A percentile compares a stretch with the other conserved stretches of the same genome.
phyloP scores from a whole-genome alignment of 2,888 invertebrate species.

The Agonopterix heracliana region DNA sequence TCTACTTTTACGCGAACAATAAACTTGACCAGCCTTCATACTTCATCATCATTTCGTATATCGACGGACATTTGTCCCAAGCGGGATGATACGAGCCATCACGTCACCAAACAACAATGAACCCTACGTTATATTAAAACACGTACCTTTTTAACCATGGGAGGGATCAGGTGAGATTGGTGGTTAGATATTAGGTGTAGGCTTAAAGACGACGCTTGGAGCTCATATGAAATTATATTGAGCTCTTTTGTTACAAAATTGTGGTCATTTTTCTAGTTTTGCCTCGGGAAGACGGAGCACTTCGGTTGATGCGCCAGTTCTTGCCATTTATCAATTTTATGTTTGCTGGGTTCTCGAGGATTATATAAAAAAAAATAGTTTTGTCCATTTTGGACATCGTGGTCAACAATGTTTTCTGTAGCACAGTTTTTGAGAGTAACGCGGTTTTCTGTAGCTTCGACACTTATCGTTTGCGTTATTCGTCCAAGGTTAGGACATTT shows the following conservation, averaged over 20 bases:
- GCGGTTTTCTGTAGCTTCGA: too few relatives aligned
- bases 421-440: too few relatives aligned
- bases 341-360: background rate
- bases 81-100: slow-evolving; percentile 9
- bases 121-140: slow-evolving; percentile 4
- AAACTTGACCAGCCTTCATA: slow-evolving; percentile 11
- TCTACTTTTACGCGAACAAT: slow-evolving; percentile 1
- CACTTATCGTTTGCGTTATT: too few relatives aligned
- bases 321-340: background rate
- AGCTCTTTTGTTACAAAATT: slow-evolving; percentile 35
- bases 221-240: slow-evolving; percentile 33
- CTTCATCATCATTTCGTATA: slow-evolving; percentile 31
- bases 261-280: slow-evolving; percentile 25
- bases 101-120: slow-evolving; percentile 9
- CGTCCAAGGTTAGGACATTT: too few relatives aligned
- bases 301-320: background rate
- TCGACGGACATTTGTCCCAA: slow-evolving; percentile 24
- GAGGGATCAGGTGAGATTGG: slow-evolving; percentile 22
- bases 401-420: too few relatives aligned
- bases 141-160: slow-evolving; percentile 1
- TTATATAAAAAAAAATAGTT: too few relatives aligned
- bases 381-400: too few relatives aligned
- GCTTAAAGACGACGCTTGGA: slow-evolving; percentile 20
- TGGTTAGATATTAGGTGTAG: slow-evolving; percentile 18
- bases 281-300: background rate